Percentiles rank a stretch among this genome's conserved stretches.
Evolutionary conservation across 1,140 invertebrate species (phyloP).

Genomic region (Zaprionus africanus): DNA sequence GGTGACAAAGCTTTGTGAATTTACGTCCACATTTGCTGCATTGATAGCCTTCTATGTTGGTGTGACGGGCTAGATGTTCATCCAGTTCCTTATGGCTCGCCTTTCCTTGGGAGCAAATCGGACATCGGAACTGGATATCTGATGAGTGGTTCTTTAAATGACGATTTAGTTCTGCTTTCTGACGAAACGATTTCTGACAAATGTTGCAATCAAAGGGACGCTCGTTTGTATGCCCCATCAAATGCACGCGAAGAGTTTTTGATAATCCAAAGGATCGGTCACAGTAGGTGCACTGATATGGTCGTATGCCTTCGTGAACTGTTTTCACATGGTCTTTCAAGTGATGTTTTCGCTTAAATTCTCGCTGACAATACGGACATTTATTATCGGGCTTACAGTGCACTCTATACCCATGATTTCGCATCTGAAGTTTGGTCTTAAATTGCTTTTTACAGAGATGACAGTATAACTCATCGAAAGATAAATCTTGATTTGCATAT

Average conservation of each 20-base stretch:
- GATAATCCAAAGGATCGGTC: constrained; percentile 29
- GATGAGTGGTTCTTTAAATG: constrained; percentile 23
- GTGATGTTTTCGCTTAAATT: constrained; percentile 38
- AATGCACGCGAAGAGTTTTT: constrained; percentile 28
- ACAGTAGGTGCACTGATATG: constrained; percentile 27
- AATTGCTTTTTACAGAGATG: constrained; percentile 13
- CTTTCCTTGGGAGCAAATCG: constrained; percentile 24
- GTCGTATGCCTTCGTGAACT: constrained; percentile 28
- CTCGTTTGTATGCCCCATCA: constrained; percentile 34
- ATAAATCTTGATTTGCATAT: background rate
- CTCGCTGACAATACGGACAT: constrained; percentile 36
- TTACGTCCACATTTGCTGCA: constrained; percentile 44
- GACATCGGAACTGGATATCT: constrained; percentile 17
- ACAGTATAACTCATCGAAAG: constrained; percentile 1
- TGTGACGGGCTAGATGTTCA: constrained; percentile 23
- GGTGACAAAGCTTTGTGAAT: constrained; percentile 40
- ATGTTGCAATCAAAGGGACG: constrained; percentile 28
- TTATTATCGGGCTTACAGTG: constrained; percentile 17
- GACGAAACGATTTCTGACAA: constrained; percentile 37
- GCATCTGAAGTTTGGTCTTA: constrained; percentile 6
- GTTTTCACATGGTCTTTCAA: constrained; percentile 31
- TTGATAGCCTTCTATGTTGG: constrained; percentile 38
- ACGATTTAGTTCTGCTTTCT: constrained; percentile 19
- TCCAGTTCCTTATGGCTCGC: constrained; percentile 27
- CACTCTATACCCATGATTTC: constrained; percentile 7